Evolutionary conservation across 2,888 invertebrate genomes (phyloP).

Genomic region (Clunio marinus): DNA sequence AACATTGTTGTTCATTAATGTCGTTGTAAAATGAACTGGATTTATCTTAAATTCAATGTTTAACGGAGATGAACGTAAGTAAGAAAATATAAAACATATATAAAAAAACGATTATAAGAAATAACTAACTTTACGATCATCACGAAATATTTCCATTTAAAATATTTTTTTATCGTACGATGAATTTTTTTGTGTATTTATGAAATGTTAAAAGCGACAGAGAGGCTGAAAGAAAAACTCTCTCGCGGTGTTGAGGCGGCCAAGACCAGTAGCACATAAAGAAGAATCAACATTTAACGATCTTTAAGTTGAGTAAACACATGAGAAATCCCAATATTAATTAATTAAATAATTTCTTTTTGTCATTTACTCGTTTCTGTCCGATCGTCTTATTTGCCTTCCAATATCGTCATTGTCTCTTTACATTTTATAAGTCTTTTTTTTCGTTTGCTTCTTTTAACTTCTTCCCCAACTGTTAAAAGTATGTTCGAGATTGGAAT

Average conservation of each 20-base stretch:
- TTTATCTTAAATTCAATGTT: too few relatives aligned
- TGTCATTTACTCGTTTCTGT: slow-evolving; percentile 2
- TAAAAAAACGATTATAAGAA: too few relatives aligned
- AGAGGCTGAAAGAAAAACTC: not conserved
- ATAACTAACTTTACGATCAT: too few relatives aligned
- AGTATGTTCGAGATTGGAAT: not conserved
- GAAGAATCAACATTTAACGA: slow-evolving; percentile 35
- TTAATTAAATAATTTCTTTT: slow-evolving; percentile 27
- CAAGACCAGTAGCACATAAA: slow-evolving; percentile 28
- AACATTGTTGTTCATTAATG: too few relatives aligned
- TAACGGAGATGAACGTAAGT: too few relatives aligned
- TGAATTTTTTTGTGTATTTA: too few relatives aligned
- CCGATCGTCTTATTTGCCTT: slow-evolving; percentile 3
- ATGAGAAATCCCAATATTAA: slow-evolving; percentile 11
- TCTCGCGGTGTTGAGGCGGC: not conserved
- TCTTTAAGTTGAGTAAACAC: slow-evolving; percentile 22
- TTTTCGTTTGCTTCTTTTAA: not conserved
- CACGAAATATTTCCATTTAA: too few relatives aligned
- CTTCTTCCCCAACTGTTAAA: not conserved
- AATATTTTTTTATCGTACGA: too few relatives aligned
- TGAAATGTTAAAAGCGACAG: too few relatives aligned
- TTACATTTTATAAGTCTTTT: too few relatives aligned
- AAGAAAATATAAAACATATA: too few relatives aligned
- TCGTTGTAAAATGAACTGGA: too few relatives aligned
- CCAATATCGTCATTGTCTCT: slow-evolving; percentile 3